Base-by-base conservation (phyloP, 1,140 invertebrate species). In the Hesperophylax magnus region DNA sequence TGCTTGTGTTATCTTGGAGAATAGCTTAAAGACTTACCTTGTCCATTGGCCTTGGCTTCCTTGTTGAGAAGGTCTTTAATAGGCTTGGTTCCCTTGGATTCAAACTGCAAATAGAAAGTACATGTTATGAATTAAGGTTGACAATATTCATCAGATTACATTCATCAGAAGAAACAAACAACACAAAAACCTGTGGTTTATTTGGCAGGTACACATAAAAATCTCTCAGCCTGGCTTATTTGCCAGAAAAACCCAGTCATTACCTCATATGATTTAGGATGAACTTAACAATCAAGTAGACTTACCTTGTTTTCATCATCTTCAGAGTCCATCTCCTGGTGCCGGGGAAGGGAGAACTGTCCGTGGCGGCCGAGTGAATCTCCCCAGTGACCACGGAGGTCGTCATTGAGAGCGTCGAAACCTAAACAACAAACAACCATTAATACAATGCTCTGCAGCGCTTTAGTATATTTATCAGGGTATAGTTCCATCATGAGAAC, bases 331-430 rank as follows among this genome's bases (percentile, higher is more conserved):
- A 77, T 82, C 81, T 78, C 86, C 80, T 75, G 78, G 82, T 80
- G 24, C 85, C 87, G 61, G 86, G 83, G n/a, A 85, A 86, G 31
- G 79, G 85, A 1, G 86, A 84, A 63, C 15, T 80, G 88, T 0
- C 87, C 87, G 27, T 86, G 79, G 78, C 86, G 88, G 82, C 88
- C 84, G 82, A 88, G 87, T 82, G 88, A 88, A 52, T 89, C 88
- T 15, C 88, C 87, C 88, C 88, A 90, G 84, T 90, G 86, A 86
- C 88, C 88, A 84, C 89, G 89, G 67, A 90, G 82, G 83, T 90
- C 89, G 69, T 90, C 89, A 52, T 90, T 89, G 20, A 90, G 81
- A 5, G 89, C 89, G 77, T 90, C 89, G 82, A 90, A 90, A 65
- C 89, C 89, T 90, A 77, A 27, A 77, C 20, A 47, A 47, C 39